phyloP scores from a whole-genome alignment of 2,113 vertebrate genomes.

The Daphoenositta chrysoptera region DNA sequence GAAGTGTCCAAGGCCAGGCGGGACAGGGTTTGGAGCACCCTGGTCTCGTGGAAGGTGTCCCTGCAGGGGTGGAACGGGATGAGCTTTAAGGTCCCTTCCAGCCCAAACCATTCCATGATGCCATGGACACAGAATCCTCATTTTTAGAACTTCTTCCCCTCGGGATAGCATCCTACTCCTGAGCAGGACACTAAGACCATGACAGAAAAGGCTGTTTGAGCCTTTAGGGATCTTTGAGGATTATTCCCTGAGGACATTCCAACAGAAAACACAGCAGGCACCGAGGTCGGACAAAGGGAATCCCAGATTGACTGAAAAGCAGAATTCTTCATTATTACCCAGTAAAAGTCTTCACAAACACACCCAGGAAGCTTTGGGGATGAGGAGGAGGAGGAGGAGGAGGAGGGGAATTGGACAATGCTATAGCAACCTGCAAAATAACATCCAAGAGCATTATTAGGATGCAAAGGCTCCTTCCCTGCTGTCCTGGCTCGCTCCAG shows the following conservation, averaged over 20 bases:
- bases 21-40: not conserved
- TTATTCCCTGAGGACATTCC: not conserved
- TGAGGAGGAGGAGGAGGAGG: no score
- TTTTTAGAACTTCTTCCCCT: not conserved
- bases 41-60: rapidly evolving
- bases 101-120: not conserved
- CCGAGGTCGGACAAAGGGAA: not conserved
- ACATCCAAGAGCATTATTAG: not conserved
- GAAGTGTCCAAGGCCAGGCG: not conserved
- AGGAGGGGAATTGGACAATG: not conserved
- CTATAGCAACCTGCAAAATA: slow-evolving; percentile 60
- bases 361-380: slow-evolving; percentile 2
- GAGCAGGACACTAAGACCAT: rapidly evolving
- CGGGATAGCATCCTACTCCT: not conserved
- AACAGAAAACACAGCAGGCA: not conserved
- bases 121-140: not conserved
- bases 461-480: not conserved
- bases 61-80: not conserved
- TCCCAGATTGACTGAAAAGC: slow-evolving; percentile 14
- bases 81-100: not conserved
- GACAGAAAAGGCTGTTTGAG: not conserved
- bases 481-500: not conserved
- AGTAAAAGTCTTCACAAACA: slow-evolving; percentile 33
- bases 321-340: slow-evolving; percentile 26
- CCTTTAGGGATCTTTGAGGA: not conserved